Base-by-base conservation (phyloP, 37 sponge, comb jelly and placozoan species). In the Lycopodina hypogea region DNA sequence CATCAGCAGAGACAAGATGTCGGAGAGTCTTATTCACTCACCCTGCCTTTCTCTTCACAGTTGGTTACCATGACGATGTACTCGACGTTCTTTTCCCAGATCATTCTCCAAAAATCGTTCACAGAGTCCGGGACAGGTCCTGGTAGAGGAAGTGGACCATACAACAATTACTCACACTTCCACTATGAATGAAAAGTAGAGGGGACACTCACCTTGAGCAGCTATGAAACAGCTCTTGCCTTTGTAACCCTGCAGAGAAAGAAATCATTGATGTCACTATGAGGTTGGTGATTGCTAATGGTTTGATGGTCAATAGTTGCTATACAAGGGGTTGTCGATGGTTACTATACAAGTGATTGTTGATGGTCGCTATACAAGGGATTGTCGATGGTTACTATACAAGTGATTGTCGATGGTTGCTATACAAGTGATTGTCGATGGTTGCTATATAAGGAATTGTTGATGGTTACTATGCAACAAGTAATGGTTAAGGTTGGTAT, bases 1-100 rank as follows among this genome's bases (percentile, higher is more conserved):
- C 4, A 19, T 36, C 8, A 32, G 7, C 29, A 67, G 21, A 67
- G 21, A 67, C 36, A 11, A 32, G 4, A 24, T 17, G 28, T 12
- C 18, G 24, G 41, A 8, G 17, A 42, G 6, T 48, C 30, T 45
- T 35, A 30, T 17, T 51, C 56, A 8, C 74, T 89, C 50, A 93
- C 90, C 71, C 91, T 79, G 32, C 90, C 96, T 74, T 86, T 84
- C 73, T 93, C 94, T 62, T 90, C 85, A 33, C 86, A 67, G 73
- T 93, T 93, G 41, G 95, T 96, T 50, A 96, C 41, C 97, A 96
- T 96, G 74, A 94, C 94, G 56, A 96, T 83, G 23, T 87, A 86
- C 23, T 75, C 76, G 1, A 72, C 30, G 18, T 83, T 69, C 55
- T 94, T 86, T 60, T 96, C 97, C 95, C 95, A 96, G n/a, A 96